Percentiles rank a stretch among this genome's conserved stretches.
Evolutionary conservation across 2,888 invertebrate genomes (phyloP).

Genomic region (Meloe dianella): DNA sequence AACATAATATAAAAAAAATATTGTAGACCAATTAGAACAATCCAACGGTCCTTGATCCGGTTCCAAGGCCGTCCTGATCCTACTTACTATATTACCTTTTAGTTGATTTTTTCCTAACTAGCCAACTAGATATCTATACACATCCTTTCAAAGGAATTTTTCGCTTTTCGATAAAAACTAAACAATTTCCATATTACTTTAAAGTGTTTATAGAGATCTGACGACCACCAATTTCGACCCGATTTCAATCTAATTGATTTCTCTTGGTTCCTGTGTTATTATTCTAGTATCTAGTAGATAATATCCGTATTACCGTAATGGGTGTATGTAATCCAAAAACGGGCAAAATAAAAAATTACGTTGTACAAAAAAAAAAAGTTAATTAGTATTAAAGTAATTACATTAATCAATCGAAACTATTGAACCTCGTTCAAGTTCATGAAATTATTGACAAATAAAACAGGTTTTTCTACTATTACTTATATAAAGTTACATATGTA

Average conservation of each 20-base stretch:
- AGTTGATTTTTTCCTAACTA: background rate
- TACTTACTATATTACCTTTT: background rate
- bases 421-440: slow-evolving; percentile 49
- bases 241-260: background rate
- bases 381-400: too few species aligned
- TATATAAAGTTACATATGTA: slow-evolving; percentile 11
- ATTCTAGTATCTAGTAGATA: too few species aligned
- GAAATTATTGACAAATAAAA: slow-evolving; percentile 41
- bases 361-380: too few species aligned
- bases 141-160: too few species aligned
- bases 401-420: slow-evolving; percentile 37
- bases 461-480: slow-evolving; percentile 44
- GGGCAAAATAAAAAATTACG: too few species aligned
- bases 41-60: slow-evolving; percentile 13
- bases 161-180: too few species aligned
- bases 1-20: background rate
- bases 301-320: too few species aligned
- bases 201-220: too few species aligned
- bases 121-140: background rate
- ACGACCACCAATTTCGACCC: background rate
- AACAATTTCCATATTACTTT: too few species aligned
- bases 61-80: slow-evolving; percentile 12
- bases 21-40: background rate
- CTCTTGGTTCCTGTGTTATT: too few species aligned
- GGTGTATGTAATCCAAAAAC: too few species aligned